phyloP scores from a whole-genome alignment of 2,797 vertebrate species.

The Oryzias dopingdopingensis region DNA sequence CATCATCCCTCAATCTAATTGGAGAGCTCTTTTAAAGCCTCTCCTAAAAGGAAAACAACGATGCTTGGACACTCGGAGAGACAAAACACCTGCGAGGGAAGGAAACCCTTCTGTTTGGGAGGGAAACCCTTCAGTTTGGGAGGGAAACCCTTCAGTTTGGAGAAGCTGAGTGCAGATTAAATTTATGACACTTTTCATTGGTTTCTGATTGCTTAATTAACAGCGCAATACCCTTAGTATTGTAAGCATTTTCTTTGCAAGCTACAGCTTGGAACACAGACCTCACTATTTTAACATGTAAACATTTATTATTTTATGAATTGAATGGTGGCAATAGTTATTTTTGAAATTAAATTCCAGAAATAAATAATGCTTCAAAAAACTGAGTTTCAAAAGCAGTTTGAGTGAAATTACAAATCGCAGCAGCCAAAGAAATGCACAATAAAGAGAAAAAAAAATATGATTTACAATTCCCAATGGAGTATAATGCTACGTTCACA shows the following conservation, averaged over 20 bases:
- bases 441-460: too few species aligned
- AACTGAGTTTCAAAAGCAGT: too few species aligned
- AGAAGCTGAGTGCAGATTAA: slow-evolving; percentile 20
- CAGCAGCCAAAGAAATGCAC: too few species aligned
- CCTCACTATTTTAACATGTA: too few species aligned
- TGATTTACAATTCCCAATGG: too few species aligned
- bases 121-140: slow-evolving; percentile 44
- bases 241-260: neutral
- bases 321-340: too few species aligned
- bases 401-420: too few species aligned
- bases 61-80: slow-evolving; percentile 52
- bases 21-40: slow-evolving; percentile 63
- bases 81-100: slow-evolving; percentile 53
- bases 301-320: too few species aligned
- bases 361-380: too few species aligned
- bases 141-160: slow-evolving; percentile 50
- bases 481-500: too few species aligned
- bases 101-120: slow-evolving; percentile 45
- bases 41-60: slow-evolving; percentile 64
- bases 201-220: neutral
- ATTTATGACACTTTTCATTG: neutral
- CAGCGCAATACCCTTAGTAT: neutral
- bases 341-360: too few species aligned
- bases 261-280: neutral
- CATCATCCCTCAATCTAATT: slow-evolving; percentile 56